phyloP scores from a whole-genome alignment of 2,113 vertebrate genomes.

The Dunckerocampus dactyliophorus region DNA sequence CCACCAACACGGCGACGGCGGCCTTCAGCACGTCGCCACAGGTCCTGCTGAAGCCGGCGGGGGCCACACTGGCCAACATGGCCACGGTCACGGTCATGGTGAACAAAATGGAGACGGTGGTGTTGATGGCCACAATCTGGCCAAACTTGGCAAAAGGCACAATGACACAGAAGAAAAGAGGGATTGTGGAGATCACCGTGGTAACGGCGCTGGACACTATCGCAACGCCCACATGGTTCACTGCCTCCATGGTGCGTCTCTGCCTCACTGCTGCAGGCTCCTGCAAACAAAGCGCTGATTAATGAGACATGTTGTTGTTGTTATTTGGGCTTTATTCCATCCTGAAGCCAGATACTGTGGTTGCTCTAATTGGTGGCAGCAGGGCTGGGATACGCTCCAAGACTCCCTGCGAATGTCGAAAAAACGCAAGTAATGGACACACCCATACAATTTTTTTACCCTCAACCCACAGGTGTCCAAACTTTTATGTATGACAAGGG shows the following conservation, averaged over 20 bases:
- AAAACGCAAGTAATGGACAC: no score
- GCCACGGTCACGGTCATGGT: slow-evolving; percentile 90
- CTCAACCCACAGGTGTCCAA: no score
- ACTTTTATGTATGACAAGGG: no score
- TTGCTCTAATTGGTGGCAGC: no score
- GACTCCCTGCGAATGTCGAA: no score
- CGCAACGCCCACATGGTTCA: slow-evolving; percentile 88
- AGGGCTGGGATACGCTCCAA: no score
- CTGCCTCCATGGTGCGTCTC: slow-evolving; percentile 81
- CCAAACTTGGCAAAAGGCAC: slow-evolving; percentile 98
- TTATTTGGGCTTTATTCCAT: slow-evolving; percentile 1
- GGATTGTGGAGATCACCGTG: slow-evolving; percentile 89
- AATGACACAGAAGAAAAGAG: slow-evolving; percentile 95
- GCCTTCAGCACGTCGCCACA: slow-evolving; percentile 87
- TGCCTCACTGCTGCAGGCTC: slow-evolving; percentile 76
- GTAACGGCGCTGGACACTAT: slow-evolving; percentile 93
- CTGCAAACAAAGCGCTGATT: slow-evolving; percentile 58
- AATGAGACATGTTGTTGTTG: slow-evolving; percentile 17
- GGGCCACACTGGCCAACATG: slow-evolving; percentile 82
- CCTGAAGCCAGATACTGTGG: not conserved
- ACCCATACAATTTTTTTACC: no score
- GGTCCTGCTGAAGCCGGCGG: slow-evolving; percentile 80
- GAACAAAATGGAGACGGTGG: slow-evolving; percentile 86
- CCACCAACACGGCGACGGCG: slow-evolving; percentile 69
- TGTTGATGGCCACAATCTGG: slow-evolving; percentile 96